Base-by-base conservation (phyloP, 2,113 vertebrate species). In the Syngnathus floridae region DNA sequence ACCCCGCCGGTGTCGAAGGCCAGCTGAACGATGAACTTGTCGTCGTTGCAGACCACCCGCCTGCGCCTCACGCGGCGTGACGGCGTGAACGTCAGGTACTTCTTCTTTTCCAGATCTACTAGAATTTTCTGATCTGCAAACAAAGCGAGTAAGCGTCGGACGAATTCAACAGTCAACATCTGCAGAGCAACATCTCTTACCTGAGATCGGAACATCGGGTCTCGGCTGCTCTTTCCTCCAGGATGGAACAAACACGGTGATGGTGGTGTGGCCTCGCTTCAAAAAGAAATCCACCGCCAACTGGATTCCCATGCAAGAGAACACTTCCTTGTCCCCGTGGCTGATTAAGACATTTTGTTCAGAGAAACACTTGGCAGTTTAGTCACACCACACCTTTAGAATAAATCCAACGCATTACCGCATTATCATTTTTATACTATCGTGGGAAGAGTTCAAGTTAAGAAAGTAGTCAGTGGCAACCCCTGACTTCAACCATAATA, bases 241-340 rank as follows among this genome's bases (percentile, higher is more conserved):
- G 0, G 90, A 92, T 0, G 95, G 96, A 36, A 98, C 95, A 70
- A 98, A 98, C 46, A 95, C 95, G 0, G 93, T 98, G 60, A 98
- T 88, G 41, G 95, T 91, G 4, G 84, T 85, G 85, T 98, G 96
- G 36, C 94, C 94, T 57, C 93, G 79, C 37, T 95, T 92, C 82
- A 94, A 88, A 77, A 98, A 98, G 90, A 93, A 98, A 82, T 92
- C 92, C 35, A 98, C 95, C 0, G 95, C 91, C 73, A 98, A 82
- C 26, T 94, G 92, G 80, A 98, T 98, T n/a, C 96, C 96, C 78
- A 92, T 88, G 79, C 96, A 98, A 19, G 96, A 98, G 81, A 98
- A 98, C 17, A 96, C 91, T 65, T 96, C 94, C 84, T 95, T 98
- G 86, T 98, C 95, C 31, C 95, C 95, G 0, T 98, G 95, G 81